These are phyloP conservation scores for Drosophila quinaria DNA, from an alignment of 2,888 invertebrate genomes.

Conservation along the genomic window DNA sequence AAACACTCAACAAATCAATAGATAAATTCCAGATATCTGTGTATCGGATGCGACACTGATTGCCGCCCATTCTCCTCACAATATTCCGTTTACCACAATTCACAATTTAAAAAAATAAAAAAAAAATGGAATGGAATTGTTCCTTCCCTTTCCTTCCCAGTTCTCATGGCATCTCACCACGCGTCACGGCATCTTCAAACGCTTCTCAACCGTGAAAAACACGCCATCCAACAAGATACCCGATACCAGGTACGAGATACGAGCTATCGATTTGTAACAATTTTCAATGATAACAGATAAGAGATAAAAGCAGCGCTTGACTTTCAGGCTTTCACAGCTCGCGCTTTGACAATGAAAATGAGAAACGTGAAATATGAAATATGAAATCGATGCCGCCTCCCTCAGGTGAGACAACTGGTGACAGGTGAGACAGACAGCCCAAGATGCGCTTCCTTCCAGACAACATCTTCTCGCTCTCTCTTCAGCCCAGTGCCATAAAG, in stretches of 20 bases:
- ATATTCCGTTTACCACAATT: constrained; percentile 22
- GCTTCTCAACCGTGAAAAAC: constrained; percentile 52
- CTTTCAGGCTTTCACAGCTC: constrained; percentile 51
- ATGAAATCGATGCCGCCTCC: constrained; percentile 51
- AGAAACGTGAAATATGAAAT: not conserved
- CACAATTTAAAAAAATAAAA: constrained; percentile 10
- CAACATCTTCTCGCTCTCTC: constrained; percentile 1
- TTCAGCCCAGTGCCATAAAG: not conserved
- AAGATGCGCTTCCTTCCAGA: constrained; percentile 15
- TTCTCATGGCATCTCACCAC: constrained; percentile 18
- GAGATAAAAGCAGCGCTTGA: constrained; percentile 46
- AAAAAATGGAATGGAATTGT: not conserved
- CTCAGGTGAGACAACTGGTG: constrained; percentile 17
- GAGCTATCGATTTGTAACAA: constrained; percentile 81
- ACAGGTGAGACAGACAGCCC: constrained; percentile 7
- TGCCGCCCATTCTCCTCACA: constrained; percentile 22
- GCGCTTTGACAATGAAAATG: constrained; percentile 71
- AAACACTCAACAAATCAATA: constrained; percentile 75
- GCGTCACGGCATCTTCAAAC: constrained; percentile 74
- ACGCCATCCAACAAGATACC: constrained; percentile 68
- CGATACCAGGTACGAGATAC: constrained; percentile 9
- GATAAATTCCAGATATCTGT: constrained; percentile 67
- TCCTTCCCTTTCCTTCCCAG: no score
- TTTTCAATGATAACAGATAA: constrained; percentile 73
- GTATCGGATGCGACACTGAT: constrained; percentile 75